Percentiles rank a stretch among this genome's conserved stretches.
These are phyloP conservation scores for Drosophila barbarae DNA, from an alignment of 2,888 invertebrate genomes.

Conservation along the genomic window DNA sequence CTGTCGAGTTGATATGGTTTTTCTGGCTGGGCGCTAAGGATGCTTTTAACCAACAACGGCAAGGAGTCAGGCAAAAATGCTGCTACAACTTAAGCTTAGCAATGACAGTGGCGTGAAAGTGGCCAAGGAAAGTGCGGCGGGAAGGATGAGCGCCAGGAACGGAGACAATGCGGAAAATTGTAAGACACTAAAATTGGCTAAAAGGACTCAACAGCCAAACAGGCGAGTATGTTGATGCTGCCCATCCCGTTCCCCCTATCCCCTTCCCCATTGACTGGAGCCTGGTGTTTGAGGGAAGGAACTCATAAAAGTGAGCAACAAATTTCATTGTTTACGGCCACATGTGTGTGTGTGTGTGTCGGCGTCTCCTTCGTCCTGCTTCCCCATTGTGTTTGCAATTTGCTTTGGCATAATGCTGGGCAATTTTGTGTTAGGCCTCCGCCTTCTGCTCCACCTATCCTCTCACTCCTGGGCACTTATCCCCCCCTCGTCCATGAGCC, in stretches of 20 bases:
- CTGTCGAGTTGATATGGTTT: constrained; percentile 49
- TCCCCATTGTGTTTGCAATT: constrained; percentile 38
- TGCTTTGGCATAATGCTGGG: constrained; percentile 42
- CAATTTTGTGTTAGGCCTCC: constrained; percentile 36
- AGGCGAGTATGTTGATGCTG: constrained; percentile 49
- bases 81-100: constrained; percentile 68
- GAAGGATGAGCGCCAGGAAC: constrained; percentile 54
- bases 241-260: not conserved
- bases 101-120: constrained; percentile 55
- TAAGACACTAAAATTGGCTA: constrained; percentile 71
- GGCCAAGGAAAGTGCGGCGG: constrained; percentile 19
- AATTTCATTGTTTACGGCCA: constrained; percentile 67
- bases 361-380: not conserved
- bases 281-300: constrained; percentile 48
- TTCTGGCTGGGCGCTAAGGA: constrained; percentile 48
- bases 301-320: constrained; percentile 71
- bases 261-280: not conserved
- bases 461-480: constrained; percentile 12
- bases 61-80: constrained; percentile 46
- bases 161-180: constrained; percentile 71
- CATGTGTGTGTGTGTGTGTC: not conserved
- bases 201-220: constrained; percentile 56
- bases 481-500: constrained; percentile 5
- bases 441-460: not conserved
- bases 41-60: constrained; percentile 57